phyloP scores from a whole-genome alignment of 2,797 vertebrate genomes.

The Tympanoctomys barrerae region DNA sequence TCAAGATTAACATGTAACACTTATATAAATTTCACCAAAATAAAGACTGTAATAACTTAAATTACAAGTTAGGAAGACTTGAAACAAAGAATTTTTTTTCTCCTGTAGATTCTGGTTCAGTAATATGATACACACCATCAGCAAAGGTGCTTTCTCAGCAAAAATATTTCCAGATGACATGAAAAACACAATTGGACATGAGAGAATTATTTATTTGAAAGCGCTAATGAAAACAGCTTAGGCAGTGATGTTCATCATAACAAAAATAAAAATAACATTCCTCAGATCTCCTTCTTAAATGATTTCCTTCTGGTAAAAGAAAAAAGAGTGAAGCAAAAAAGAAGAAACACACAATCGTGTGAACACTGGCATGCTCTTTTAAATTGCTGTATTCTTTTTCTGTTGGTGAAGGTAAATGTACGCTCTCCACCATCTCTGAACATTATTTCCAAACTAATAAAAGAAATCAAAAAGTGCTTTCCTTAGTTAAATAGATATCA shows the following conservation, averaged over 20 bases:
- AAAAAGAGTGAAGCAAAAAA: not conserved
- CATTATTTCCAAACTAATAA: not conserved
- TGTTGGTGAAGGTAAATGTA: not conserved
- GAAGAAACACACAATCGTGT: not conserved
- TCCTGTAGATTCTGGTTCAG: not conserved
- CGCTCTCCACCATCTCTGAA: not conserved
- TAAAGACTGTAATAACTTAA: not conserved
- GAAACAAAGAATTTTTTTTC: conserved; percentile 30
- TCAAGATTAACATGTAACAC: not conserved
- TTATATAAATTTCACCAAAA: not conserved
- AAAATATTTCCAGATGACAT: not conserved
- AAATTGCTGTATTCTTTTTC: not conserved
- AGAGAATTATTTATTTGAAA: not conserved
- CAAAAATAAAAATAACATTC: not conserved
- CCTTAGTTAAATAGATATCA: not conserved
- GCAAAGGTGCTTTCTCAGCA: not conserved
- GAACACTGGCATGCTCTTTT: not conserved
- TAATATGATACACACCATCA: not conserved
- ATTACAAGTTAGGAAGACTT: not conserved
- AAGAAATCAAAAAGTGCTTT: not conserved
- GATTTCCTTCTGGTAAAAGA: conserved; percentile 8
- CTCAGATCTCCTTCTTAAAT: not conserved
- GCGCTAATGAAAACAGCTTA: not conserved
- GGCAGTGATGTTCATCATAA: not conserved
- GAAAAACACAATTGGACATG: not conserved